Conservation (phyloP, 2,113 vertebrate species). For the Pungitius pungitius region DNA sequence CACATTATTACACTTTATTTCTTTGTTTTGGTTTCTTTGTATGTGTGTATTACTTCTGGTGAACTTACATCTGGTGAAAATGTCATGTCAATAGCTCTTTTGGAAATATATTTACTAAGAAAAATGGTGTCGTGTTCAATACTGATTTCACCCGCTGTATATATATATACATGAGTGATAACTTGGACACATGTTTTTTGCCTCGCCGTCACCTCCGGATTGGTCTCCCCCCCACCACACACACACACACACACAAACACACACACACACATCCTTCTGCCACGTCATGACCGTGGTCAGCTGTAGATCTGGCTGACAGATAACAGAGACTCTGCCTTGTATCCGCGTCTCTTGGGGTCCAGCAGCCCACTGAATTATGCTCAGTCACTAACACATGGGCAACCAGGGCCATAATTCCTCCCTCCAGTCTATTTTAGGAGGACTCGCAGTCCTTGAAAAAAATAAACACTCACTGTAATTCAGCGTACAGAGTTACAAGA, state of each 20-base stretch:
- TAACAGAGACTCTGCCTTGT: slow-evolving; percentile 3
- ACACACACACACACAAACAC: no score
- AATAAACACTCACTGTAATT: slow-evolving; percentile 69
- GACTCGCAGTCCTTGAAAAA: slow-evolving; percentile 38
- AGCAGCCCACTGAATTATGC: slow-evolving; percentile 29
- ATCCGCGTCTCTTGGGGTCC: slow-evolving; percentile 24
- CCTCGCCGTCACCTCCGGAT: slow-evolving; percentile 15
- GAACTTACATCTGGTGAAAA: no score
- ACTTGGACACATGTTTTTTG: slow-evolving; percentile 26
- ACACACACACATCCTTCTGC: slow-evolving; percentile 9
- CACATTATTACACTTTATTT: no score
- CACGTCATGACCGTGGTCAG: slow-evolving; percentile 5
- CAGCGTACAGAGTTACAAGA: slow-evolving; percentile 42
- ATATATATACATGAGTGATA: neutral
- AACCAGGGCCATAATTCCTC: slow-evolving; percentile 60
- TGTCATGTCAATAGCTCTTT: no score
- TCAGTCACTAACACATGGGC: slow-evolving; percentile 22
- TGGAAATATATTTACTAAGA: no score
- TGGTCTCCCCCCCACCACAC: slow-evolving; percentile 31
- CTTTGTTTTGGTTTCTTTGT: no score
- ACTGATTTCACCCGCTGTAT: no score
- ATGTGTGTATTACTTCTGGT: no score
- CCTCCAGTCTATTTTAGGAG: slow-evolving; percentile 70
- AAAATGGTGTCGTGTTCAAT: no score
- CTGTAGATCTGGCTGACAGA: slow-evolving; percentile 25